Percentiles rank a stretch among this genome's conserved stretches.
These are phyloP conservation scores for Tenebrosternarchus preto DNA, from an alignment of 2,113 vertebrate genomes.

Conservation along the genomic window DNA sequence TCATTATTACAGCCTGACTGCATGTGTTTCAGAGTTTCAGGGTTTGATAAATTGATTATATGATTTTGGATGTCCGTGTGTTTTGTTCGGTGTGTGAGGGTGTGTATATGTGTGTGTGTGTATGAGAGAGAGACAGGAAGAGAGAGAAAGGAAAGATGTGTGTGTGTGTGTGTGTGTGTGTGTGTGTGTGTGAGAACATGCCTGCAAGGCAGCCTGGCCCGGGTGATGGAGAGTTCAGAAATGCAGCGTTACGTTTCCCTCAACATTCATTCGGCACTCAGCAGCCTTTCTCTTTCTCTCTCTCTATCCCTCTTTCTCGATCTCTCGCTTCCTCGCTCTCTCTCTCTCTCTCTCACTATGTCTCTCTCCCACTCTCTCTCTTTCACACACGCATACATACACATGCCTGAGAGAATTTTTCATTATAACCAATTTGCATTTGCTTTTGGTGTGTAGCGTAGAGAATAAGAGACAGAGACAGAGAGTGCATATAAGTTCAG, in stretches of 20 bases:
- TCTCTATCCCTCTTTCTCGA: too few relatives aligned
- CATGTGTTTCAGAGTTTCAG: background rate
- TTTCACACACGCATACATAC: conserved; percentile 34
- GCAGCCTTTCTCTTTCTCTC: conserved; percentile 30
- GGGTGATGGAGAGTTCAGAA: conserved; percentile 71
- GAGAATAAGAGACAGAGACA: background rate
- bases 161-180: conserved; percentile 20
- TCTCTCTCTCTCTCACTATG: background rate
- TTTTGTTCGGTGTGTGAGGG: background rate
- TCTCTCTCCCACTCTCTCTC: background rate
- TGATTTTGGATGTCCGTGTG: background rate
- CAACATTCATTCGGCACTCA: conserved; percentile 28
- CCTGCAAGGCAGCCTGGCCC: conserved; percentile 64
- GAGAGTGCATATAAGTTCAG: conserved; percentile 27
- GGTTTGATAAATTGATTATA: background rate
- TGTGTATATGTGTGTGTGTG: conserved; percentile 15
- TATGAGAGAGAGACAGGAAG: background rate
- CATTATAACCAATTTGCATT: conserved; percentile 11
- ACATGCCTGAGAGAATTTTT: background rate
- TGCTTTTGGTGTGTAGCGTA: background rate
- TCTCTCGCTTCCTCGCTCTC: background rate
- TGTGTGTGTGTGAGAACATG: conserved; percentile 12
- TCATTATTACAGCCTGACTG: too few relatives aligned
- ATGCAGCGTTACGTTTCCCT: conserved; percentile 49
- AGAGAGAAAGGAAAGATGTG: background rate